phyloP scores from a whole-genome alignment of 2,888 invertebrate genomes.

The Diloba caeruleocephala region DNA sequence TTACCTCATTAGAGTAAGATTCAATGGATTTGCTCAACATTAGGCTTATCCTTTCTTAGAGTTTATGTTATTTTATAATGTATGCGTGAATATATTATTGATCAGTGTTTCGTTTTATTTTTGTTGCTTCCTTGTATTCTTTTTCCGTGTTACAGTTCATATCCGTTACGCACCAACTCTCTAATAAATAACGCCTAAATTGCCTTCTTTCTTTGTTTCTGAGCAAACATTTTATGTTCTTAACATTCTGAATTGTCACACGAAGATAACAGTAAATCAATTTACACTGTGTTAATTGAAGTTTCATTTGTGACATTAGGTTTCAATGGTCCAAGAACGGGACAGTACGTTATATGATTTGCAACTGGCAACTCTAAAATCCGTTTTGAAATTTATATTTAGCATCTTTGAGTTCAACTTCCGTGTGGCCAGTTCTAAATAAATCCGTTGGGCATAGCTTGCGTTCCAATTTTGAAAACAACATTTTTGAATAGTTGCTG shows the following conservation, averaged over 20 bases:
- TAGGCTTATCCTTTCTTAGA: neutral
- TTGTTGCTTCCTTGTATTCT: neutral
- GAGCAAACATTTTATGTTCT: constrained; percentile 45
- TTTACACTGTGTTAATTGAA: constrained; percentile 83
- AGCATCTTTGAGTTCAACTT: constrained; percentile 29
- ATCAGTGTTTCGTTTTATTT: constrained; percentile 28
- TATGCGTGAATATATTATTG: constrained; percentile 14
- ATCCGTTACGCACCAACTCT: constrained; percentile 1
- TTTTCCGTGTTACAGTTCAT: neutral
- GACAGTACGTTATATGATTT: constrained; percentile 73
- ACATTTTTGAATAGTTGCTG: constrained; percentile 15
- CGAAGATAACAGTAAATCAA: constrained; percentile 75
- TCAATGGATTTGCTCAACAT: neutral
- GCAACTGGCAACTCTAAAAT: constrained; percentile 61
- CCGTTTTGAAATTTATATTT: constrained; percentile 50
- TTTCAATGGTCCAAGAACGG: constrained; percentile 56
- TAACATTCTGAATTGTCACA: constrained; percentile 42
- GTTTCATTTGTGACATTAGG: constrained; percentile 75
- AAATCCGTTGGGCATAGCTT: constrained; percentile 29
- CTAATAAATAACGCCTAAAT: constrained; percentile 27
- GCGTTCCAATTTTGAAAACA: constrained; percentile 41
- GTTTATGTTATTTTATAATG: too few relatives aligned
- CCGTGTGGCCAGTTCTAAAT: constrained; percentile 38
- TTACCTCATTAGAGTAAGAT: constrained; percentile 39
- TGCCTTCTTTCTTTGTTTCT: constrained; percentile 41